Conservation (phyloP, 37 sponge, comb jelly and placozoan genomes). For the Dysidea cf. avara region DNA sequence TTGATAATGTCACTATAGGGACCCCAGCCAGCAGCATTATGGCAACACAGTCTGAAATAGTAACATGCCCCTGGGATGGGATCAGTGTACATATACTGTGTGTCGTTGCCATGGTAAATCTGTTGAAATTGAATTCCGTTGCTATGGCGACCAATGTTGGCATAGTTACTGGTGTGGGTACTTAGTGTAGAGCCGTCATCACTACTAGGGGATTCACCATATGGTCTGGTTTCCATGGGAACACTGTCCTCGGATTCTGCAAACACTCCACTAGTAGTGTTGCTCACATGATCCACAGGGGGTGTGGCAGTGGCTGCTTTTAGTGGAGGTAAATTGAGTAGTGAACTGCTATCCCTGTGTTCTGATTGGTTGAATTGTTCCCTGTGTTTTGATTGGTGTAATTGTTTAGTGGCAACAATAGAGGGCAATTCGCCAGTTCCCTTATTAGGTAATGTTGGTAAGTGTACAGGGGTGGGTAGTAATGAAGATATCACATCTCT, state of each 20-base stretch:
- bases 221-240: neutral
- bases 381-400: too few relatives aligned
- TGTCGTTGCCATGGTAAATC: slow-evolving; percentile 52
- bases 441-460: too few relatives aligned
- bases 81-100: slow-evolving; percentile 43
- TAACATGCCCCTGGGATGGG: slow-evolving; percentile 58
- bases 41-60: slow-evolving; percentile 71
- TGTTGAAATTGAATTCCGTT: slow-evolving; percentile 59
- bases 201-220: neutral
- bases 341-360: too few relatives aligned
- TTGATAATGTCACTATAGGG: slow-evolving; percentile 78
- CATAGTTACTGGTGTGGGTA: slow-evolving; percentile 3
- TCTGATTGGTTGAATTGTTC: too few relatives aligned
- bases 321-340: too few relatives aligned
- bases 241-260: slow-evolving; percentile 40
- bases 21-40: slow-evolving; percentile 74
- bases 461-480: too few relatives aligned
- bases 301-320: too few relatives aligned
- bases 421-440: too few relatives aligned
- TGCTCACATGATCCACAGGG: too few relatives aligned
- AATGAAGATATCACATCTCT: too few relatives aligned
- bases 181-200: slow-evolving; percentile 21
- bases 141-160: slow-evolving; percentile 27
- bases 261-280: slow-evolving; percentile 32
- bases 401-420: too few relatives aligned